A percentile compares a stretch with the other conserved stretches of the same genome.
Conservation (phyloP, 2,797 vertebrate species). For the Sebastes nivosus region DNA sequence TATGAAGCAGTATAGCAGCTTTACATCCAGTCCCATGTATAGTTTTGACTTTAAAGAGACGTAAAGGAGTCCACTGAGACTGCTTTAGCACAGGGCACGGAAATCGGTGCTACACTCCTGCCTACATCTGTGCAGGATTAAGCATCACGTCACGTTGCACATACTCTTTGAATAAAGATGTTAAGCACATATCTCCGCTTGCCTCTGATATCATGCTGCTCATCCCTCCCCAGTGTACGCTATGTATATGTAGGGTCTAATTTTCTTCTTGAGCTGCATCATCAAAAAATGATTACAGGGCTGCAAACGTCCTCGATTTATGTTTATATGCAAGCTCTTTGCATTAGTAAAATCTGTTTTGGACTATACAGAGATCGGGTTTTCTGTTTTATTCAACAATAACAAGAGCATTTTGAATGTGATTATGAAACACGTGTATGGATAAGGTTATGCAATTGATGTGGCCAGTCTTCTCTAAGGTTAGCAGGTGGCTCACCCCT, state of each 20-base stretch:
- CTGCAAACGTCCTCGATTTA: conserved; percentile 11
- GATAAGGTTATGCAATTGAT: not conserved
- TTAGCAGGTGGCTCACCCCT: not conserved
- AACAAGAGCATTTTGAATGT: not conserved
- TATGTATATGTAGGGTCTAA: conserved; percentile 5
- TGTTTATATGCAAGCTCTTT: not conserved
- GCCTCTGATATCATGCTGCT: conserved; percentile 16
- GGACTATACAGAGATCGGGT: not conserved
- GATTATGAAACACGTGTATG: not conserved
- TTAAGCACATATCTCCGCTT: conserved; percentile 27
- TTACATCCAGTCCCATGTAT: not conserved
- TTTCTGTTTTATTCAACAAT: not conserved
- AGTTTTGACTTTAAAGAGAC: conserved; percentile 12
- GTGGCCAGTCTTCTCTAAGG: not conserved
- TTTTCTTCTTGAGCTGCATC: conserved; percentile 39
- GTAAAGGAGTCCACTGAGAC: not conserved
- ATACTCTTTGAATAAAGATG: conserved; percentile 25
- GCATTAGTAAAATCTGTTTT: not conserved
- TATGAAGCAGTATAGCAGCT: not conserved
- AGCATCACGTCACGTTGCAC: not conserved
- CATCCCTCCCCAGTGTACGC: conserved; percentile 8
- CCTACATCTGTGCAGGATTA: conserved; percentile 29
- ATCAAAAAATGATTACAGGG: conserved; percentile 45
- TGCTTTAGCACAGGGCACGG: not conserved
- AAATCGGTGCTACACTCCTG: not conserved